phyloP scores from a whole-genome alignment of 1,140 invertebrate genomes.

The Cotesia vestalis region DNA sequence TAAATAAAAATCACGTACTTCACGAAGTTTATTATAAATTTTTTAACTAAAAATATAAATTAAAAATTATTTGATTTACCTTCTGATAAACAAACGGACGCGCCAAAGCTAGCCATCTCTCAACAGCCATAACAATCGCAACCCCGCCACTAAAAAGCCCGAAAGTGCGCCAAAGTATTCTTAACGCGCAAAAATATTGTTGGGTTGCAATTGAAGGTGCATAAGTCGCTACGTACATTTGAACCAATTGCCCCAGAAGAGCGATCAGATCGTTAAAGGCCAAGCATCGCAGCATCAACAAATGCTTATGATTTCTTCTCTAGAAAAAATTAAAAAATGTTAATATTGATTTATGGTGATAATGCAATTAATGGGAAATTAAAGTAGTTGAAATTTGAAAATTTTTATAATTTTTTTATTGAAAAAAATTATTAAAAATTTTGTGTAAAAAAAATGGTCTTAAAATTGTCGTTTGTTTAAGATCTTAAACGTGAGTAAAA shows the following conservation, averaged over 20 bases:
- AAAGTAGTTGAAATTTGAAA: not conserved
- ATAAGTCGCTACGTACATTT: conserved; percentile 70
- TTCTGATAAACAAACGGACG: conserved; percentile 89
- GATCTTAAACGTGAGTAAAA: too few relatives aligned
- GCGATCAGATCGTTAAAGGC: conserved; percentile 83
- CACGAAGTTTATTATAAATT: too few relatives aligned
- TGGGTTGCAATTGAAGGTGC: conserved; percentile 54
- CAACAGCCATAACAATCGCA: conserved; percentile 85
- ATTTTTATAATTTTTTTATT: conserved; percentile 13
- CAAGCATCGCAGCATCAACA: conserved; percentile 81
- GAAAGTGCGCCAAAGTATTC: conserved; percentile 81
- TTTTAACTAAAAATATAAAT: not conserved
- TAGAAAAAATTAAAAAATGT: conserved; percentile 56
- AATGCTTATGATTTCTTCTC: conserved; percentile 80
- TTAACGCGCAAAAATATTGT: conserved; percentile 70
- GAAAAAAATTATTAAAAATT: too few relatives aligned
- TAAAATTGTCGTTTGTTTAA: too few relatives aligned
- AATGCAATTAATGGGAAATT: not conserved
- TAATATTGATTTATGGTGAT: not conserved
- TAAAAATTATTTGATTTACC: conserved; percentile 65
- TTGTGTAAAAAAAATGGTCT: too few relatives aligned
- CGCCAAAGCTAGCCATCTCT: conserved; percentile 85
- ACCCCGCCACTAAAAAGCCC: conserved; percentile 87
- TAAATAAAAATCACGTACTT: too few relatives aligned
- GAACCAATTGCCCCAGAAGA: conserved; percentile 73